Evolutionary conservation across 1,140 invertebrate genomes (phyloP).

Genomic region (Pseudoatta argentina): DNA sequence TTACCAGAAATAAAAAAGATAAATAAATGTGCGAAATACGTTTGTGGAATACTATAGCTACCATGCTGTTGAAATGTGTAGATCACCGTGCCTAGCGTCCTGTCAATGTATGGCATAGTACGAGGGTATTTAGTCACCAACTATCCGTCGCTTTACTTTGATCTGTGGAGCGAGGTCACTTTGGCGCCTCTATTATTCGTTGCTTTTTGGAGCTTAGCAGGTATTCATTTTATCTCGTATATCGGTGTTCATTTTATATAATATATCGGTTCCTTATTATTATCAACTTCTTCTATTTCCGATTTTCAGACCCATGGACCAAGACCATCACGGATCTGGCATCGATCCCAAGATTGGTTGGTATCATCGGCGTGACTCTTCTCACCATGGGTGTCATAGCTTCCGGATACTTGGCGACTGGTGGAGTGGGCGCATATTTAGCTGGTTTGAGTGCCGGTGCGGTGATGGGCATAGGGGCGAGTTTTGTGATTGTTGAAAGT

Average conservation of each 20-base stretch:
- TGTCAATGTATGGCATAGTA: conserved; percentile 87
- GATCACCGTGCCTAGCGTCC: conserved; percentile 87
- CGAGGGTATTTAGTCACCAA: conserved; percentile 84
- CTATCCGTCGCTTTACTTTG: conserved; percentile 81
- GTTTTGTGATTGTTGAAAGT: conserved; percentile 79
- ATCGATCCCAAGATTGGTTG: conserved; percentile 86
- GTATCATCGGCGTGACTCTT: conserved; percentile 80
- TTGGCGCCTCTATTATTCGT: conserved; percentile 87
- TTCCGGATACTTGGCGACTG: conserved; percentile 81
- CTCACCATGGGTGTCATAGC: conserved; percentile 79
- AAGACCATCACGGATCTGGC: conserved; percentile 86
- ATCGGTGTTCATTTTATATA: not conserved
- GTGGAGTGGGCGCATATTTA: conserved; percentile 81
- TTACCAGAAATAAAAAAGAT: no score
- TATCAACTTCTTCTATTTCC: not conserved
- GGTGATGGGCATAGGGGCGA: conserved; percentile 82
- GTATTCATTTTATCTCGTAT: conserved; percentile 59
- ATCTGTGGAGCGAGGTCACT: conserved; percentile 86
- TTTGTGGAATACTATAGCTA: not conserved
- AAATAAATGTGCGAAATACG: not conserved
- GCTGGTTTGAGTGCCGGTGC: conserved; percentile 81
- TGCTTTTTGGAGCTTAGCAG: conserved; percentile 84
- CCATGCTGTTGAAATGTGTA: conserved; percentile 37
- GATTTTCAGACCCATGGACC: conserved; percentile 87
- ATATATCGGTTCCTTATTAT: not conserved